A percentile compares a stretch with the other conserved stretches of the same genome.
Conservation (phyloP, 2,888 invertebrate genomes). For the Stictocephala bisonia region DNA sequence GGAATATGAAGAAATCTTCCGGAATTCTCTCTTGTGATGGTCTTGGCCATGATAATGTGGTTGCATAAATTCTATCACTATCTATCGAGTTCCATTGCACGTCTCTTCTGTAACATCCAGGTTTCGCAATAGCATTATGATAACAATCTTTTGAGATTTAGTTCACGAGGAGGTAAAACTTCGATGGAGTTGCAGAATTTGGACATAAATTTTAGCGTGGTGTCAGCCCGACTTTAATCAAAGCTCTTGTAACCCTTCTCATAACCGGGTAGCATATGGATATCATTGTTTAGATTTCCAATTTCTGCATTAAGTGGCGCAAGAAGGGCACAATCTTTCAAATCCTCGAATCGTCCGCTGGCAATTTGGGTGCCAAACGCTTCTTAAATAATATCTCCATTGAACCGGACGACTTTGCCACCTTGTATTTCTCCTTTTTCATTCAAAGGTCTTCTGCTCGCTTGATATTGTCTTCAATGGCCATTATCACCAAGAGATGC, state of each 20-base stretch:
- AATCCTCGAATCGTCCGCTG: not conserved
- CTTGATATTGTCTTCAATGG: too few species aligned
- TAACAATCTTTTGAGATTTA: not conserved
- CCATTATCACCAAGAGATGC: too few species aligned
- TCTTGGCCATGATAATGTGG: slow-evolving; percentile 31
- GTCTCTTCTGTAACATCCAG: slow-evolving; percentile 28
- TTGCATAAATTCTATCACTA: slow-evolving; percentile 22
- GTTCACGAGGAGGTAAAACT: slow-evolving; percentile 5
- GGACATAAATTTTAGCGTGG: not conserved
- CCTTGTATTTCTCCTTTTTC: not conserved
- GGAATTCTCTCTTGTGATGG: slow-evolving; percentile 11
- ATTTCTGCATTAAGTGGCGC: not conserved
- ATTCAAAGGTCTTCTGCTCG: too few species aligned
- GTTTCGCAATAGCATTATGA: slow-evolving; percentile 7
- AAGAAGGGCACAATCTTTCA: not conserved
- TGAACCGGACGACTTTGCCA: not conserved
- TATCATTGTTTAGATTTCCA: too few species aligned
- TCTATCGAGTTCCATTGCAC: slow-evolving; percentile 39
- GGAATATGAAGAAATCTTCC: slow-evolving; percentile 30
- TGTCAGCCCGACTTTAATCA: not conserved
- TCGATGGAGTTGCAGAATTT: slow-evolving; percentile 19
- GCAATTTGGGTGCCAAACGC: not conserved
- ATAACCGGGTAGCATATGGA: too few species aligned
- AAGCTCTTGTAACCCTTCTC: too few species aligned
- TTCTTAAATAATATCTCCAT: not conserved